These are phyloP conservation scores for Pipa parva DNA, from an alignment of 2,113 vertebrate species.

Conservation along the genomic window DNA sequence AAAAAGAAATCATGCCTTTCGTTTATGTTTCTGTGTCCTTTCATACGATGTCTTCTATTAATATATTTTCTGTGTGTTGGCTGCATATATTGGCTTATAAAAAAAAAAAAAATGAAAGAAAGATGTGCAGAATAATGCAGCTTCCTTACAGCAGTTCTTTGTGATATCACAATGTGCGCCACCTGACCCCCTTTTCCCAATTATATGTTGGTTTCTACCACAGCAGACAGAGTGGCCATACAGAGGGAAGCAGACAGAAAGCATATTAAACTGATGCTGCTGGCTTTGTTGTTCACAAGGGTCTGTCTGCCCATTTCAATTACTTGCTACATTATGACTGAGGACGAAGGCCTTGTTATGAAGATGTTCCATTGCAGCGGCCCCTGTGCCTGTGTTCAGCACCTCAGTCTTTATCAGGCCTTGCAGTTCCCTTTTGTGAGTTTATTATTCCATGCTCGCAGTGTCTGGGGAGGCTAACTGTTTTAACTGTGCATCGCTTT, in stretches of 20 bases:
- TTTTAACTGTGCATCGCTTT: not conserved
- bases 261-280: not conserved
- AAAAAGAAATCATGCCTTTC: too few species aligned
- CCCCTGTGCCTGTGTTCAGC: not conserved
- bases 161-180: not conserved
- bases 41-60: too few species aligned
- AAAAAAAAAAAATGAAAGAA: not conserved
- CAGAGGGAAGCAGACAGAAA: not conserved
- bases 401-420: not conserved
- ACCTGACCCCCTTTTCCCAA: not conserved
- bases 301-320: constrained; percentile 5
- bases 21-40: too few species aligned
- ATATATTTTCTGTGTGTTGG: too few species aligned
- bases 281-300: constrained; percentile 6
- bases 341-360: not conserved
- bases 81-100: not conserved
- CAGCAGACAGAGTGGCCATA: not conserved
- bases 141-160: not conserved
- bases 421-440: not conserved
- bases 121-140: not conserved
- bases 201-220: constrained; percentile 1
- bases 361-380: constrained; percentile 6
- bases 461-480: not conserved
- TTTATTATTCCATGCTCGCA: not conserved
- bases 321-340: constrained; percentile 17